These are phyloP conservation scores for Styela plicata DNA, from an alignment of 23 tunicate genomes.

Conservation along the genomic window DNA sequence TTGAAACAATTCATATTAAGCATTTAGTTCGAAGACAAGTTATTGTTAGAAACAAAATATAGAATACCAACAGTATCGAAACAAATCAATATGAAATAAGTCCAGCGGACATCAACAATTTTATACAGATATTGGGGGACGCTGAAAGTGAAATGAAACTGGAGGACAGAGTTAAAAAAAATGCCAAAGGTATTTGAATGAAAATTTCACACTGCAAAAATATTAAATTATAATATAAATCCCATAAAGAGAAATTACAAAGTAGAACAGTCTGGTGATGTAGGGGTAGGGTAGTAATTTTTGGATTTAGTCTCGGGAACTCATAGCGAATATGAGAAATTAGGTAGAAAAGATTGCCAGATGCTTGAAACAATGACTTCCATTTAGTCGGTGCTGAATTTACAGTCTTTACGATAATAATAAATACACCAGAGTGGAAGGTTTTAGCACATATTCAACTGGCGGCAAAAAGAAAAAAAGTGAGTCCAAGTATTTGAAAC, in stretches of 20 bases:
- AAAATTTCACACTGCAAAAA: no score
- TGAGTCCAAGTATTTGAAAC: neutral
- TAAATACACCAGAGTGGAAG: neutral
- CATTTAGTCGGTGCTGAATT: neutral
- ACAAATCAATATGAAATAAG: neutral
- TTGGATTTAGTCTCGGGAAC: neutral
- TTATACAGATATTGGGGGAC: neutral
- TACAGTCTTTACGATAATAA: neutral
- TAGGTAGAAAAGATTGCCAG: neutral
- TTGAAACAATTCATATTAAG: no score
- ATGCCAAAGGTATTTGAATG: neutral
- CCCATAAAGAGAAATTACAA: no score
- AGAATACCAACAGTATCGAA: no score
- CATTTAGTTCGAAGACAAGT: no score
- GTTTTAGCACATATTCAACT: neutral
- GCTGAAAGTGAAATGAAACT: neutral
- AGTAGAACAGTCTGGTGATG: no score
- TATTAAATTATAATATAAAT: no score
- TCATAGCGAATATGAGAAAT: neutral
- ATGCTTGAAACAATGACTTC: neutral
- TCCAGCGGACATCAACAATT: neutral
- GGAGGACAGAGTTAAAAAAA: neutral
- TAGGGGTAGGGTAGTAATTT: no score
- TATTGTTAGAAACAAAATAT: no score
- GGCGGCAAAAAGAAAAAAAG: neutral